Base-by-base conservation (phyloP, 1,140 invertebrate species). In the Dryas iulia region DNA sequence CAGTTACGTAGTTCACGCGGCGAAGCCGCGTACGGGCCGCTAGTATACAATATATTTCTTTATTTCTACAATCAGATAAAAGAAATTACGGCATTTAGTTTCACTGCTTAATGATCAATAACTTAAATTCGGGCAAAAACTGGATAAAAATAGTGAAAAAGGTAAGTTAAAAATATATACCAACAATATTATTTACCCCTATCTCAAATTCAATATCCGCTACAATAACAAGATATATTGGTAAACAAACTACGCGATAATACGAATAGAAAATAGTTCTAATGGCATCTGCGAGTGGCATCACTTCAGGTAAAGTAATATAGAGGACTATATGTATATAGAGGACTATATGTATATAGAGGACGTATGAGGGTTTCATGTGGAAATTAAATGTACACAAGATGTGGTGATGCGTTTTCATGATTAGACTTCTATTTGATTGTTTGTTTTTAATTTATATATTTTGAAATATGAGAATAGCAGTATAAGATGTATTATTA, bases 311-410 rank as follows among this genome's bases (percentile, higher is more conserved):
- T 47, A 47, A 35, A 47, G 18, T 18, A 47, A 47, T 47, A 47
- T 47, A 21, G 4, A 31, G 4, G n/a, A n/a, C n/a, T n/a, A n/a
- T n/a, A n/a, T n/a, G n/a, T n/a, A n/a, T n/a, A n/a, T n/a, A n/a
- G n/a, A n/a, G n/a, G n/a, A n/a, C n/a, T n/a, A n/a, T n/a, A n/a
- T n/a, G n/a, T n/a, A n/a, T n/a, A n/a, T 30, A 58, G 25, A 18
- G 31, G 31, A 30, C 56, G 31, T 39, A 59, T 10, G 18, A 14
- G 59, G 23, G 39, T 52, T 53, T 30, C 59, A 11, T n/a, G 59
- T 61, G 33, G 39, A 61, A 61, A 61, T 61, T 61, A 61, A 61
- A 53, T 61, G 59, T 61, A 60, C 35, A 52, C 59, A 61, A 33
- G 23, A 35, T 39, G 39, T 24, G 12, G 2, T 21, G 35, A 47